phyloP scores from a whole-genome alignment of 2,888 invertebrate genomes.

The Endomychus coccineus region DNA sequence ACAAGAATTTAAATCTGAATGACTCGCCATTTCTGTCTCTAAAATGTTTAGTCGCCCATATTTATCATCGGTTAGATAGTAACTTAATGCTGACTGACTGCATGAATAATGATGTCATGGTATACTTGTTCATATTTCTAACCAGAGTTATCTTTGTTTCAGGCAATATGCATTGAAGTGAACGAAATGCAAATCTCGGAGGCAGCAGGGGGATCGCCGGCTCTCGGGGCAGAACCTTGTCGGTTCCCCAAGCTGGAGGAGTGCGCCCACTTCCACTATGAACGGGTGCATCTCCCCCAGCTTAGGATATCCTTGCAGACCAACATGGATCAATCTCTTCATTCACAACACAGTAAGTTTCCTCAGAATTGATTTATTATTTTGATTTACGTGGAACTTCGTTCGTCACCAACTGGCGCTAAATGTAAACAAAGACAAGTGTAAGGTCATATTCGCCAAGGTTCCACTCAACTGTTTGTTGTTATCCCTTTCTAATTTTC shows the following conservation, averaged over 20 bases:
- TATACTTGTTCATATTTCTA: not conserved
- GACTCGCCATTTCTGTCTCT: too few relatives aligned
- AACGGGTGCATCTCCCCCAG: constrained; percentile 82
- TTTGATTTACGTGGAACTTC: not conserved
- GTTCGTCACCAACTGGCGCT: not conserved
- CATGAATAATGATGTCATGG: too few relatives aligned
- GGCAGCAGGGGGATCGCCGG: constrained; percentile 32
- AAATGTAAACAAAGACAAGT: too few relatives aligned
- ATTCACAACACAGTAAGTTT: constrained; percentile 45
- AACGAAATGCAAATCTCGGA: constrained; percentile 42
- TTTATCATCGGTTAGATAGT: too few relatives aligned
- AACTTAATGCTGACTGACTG: too few relatives aligned
- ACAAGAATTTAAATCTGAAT: too few relatives aligned
- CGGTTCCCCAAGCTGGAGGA: constrained; percentile 87
- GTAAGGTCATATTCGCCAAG: too few relatives aligned
- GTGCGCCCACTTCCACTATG: constrained; percentile 98
- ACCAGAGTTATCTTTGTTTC: constrained; percentile 19
- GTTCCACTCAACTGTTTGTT: not conserved
- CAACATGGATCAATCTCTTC: constrained; percentile 43
- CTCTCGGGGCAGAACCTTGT: constrained; percentile 41
- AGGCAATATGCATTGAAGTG: constrained; percentile 43
- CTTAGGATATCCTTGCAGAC: constrained; percentile 51
- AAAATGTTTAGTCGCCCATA: too few relatives aligned
- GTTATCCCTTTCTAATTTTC: not conserved
- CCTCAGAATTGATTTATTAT: not conserved